Evolutionary conservation across 2,888 invertebrate species (phyloP), one percentile per base, ranked within the genome.

Genomic region (Mesorhabditis belari): DNA sequence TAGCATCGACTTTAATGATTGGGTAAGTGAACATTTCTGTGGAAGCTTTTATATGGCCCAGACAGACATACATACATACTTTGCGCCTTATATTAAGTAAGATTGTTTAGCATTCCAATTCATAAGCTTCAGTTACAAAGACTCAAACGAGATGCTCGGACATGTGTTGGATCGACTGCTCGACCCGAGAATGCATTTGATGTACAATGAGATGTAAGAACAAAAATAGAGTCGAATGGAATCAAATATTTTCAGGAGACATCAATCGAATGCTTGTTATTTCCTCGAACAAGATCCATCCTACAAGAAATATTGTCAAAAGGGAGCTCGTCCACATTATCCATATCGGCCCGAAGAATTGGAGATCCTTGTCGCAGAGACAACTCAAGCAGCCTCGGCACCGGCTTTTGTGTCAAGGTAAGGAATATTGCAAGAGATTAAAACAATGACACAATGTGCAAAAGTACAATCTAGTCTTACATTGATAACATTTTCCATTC

Each of bases 91-190:
- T n/a, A n/a, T n/a, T n/a, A n/a, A n/a, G n/a, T n/a, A n/a, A n/a
- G n/a, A n/a, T n/a, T n/a, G n/a, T n/a, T n/a, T n/a, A n/a, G n/a
- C n/a, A n/a, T n/a, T n/a, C n/a, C n/a, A n/a, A n/a, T n/a, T n/a
- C n/a, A n/a, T n/a, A n/a, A n/a, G n/a, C n/a, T n/a, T n/a, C n/a
- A n/a, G 90, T 81, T 98, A 95, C 83, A 96, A 95, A 82, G 95
- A 98, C 77, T 92, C 94, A 75, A 90, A 91, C 1, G 88, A 88
- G 67, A 93, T 92, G 82, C 60, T 71, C 24, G 70, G 69, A 5
- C 68, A 91, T 83, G 91, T 98, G 70, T 93, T 99, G 92, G 91
- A 92, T 77, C 89, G 89, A 77, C 83, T 96, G 23, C 83, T 98
- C 61, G 98, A 98, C 82, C 88, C 92, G 64, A 84, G 85, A 62